Percentiles rank a stretch among this genome's conserved stretches.
Evolutionary conservation across 2,797 vertebrate species (phyloP).

Genomic region (Sebastes steindachneri): DNA sequence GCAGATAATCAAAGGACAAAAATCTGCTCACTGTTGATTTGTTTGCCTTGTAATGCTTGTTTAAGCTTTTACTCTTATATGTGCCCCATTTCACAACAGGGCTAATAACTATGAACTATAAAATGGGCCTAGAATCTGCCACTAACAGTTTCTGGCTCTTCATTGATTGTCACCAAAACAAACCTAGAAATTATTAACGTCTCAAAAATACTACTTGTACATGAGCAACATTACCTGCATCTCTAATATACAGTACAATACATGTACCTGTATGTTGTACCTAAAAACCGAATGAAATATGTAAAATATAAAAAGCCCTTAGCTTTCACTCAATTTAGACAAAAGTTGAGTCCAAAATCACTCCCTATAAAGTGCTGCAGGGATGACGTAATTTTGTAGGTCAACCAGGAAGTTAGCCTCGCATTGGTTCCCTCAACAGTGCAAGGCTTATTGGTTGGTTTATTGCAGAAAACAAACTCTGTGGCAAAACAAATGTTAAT

Average conservation of each 20-base stretch:
- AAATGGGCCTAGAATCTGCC: not conserved
- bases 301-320: not conserved
- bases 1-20: not conserved
- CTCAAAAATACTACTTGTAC: not conserved
- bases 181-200: not conserved
- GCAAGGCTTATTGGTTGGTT: too few relatives aligned
- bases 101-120: not conserved
- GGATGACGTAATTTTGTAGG: too few relatives aligned
- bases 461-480: fast-evolving
- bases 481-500: too few relatives aligned
- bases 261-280: not conserved
- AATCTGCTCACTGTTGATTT: not conserved
- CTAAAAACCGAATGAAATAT: not conserved
- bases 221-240: not conserved
- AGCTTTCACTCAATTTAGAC: not conserved
- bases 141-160: not conserved
- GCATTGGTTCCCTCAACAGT: too few relatives aligned
- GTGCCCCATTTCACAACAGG: not conserved
- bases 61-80: not conserved
- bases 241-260: not conserved
- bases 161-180: not conserved
- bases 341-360: not conserved
- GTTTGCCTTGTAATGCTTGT: not conserved
- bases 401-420: too few relatives aligned
- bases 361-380: not conserved